Evolutionary conservation across 2,888 invertebrate genomes (phyloP), one percentile per base, ranked within the genome.

Genomic region (Metallyticus violacea): DNA sequence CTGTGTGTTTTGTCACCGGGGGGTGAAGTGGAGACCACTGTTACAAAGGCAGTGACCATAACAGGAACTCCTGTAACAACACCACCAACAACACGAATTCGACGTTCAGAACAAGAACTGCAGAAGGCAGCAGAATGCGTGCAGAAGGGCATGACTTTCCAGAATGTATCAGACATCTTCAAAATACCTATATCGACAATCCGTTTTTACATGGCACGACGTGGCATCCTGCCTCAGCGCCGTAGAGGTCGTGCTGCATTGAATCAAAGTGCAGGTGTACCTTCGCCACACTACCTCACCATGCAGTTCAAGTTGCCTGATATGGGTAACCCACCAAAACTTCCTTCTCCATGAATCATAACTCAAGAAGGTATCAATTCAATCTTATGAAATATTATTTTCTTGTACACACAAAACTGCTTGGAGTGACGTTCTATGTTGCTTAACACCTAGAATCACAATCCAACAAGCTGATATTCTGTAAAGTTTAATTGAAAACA

Each of bases 181-280:
- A 96, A 96, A 91, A 97, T 97, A 92, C 97, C 97, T 87, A 97
- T 97, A 89, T 97, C 97, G 40, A 97, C 97, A 77, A 96, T 97
- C 91, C 94, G 94, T 93, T 97, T 97, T 91, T 97, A 96, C 92
- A 97, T 97, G 97, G 97, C 97, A 25, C 93, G 97, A 88, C 96
- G 96, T 91, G 97, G 97, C 2, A 97, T 97, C 85, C 91, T 97
- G 88, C 97, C 97, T 79, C 93, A 95, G 89, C 95, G 97, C 88
- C 95, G 97, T 90, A 93, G 97, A 22, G 97, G 97, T 0, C 94
- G 97, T 62, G 95, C 94, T 86, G 94, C 95, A 5, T 88, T 90
- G 86, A 90, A 89, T 9, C 85, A 88, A 15, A 81, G 88, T 15
- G 92, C 92, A 90, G 93, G 92, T 81, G 81, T 27, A 82, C 85